Conservation (phyloP, 1,140 invertebrate genomes). For the Anadara kagoshimensis region DNA sequence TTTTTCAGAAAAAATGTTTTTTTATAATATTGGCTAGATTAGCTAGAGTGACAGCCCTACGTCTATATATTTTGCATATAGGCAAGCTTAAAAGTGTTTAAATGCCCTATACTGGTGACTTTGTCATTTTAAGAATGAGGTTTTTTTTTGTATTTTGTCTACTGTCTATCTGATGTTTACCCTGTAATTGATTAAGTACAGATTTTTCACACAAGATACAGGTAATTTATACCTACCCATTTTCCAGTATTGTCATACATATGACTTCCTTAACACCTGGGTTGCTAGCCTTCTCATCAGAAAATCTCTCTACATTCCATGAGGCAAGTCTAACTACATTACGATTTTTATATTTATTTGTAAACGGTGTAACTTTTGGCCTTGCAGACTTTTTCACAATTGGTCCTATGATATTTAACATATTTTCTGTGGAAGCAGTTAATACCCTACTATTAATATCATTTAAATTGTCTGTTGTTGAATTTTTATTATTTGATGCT, state of each 20-base stretch:
- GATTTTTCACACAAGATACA: no score
- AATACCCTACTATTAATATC: slow-evolving; percentile 11
- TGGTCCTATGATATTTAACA: slow-evolving; percentile 64
- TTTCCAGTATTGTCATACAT: slow-evolving; percentile 87
- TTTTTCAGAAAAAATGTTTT: no score
- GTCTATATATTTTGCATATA: no score
- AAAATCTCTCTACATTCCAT: slow-evolving; percentile 86
- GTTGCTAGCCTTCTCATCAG: slow-evolving; percentile 83
- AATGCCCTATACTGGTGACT: no score
- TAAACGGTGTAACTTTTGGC: slow-evolving; percentile 55
- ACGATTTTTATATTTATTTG: slow-evolving; percentile 61
- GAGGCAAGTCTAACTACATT: slow-evolving; percentile 79
- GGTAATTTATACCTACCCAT: slow-evolving; percentile 78
- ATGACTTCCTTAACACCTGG: slow-evolving; percentile 86
- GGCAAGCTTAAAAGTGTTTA: no score
- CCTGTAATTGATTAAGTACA: background rate
- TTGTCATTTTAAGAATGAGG: no score
- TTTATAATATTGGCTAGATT: no score
- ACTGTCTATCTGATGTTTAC: background rate
- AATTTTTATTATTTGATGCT: slow-evolving; percentile 11
- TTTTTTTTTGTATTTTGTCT: no score
- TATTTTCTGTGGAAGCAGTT: slow-evolving; percentile 58
- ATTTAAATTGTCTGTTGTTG: slow-evolving; percentile 1
- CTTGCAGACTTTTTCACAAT: slow-evolving; percentile 52
- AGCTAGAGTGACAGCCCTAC: no score